phyloP scores from a whole-genome alignment of 92 coral and sea anemone species.

The Parazoanthus darwini region DNA sequence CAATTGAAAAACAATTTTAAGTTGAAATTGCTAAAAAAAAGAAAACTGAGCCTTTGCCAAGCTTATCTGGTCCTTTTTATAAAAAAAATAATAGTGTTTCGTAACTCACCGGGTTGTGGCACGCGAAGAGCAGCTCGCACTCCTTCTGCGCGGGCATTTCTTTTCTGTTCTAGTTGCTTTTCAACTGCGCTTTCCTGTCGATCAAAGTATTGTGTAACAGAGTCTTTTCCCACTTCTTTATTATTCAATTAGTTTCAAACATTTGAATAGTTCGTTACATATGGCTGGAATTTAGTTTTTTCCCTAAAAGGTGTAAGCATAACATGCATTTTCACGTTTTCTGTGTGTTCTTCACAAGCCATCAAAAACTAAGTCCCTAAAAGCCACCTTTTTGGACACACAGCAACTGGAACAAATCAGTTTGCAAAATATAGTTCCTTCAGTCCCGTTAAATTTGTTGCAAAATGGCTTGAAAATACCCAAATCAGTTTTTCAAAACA shows the following conservation, averaged over 20 bases:
- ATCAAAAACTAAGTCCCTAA: too few relatives aligned
- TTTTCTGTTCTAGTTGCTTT: background rate
- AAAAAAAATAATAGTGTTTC: background rate
- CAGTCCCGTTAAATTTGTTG: too few relatives aligned
- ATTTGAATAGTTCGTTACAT: background rate
- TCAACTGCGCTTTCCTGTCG: background rate
- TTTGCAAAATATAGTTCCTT: too few relatives aligned
- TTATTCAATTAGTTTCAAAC: background rate
- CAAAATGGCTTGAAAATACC: too few relatives aligned
- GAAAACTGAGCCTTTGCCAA: background rate
- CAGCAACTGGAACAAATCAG: too few relatives aligned
- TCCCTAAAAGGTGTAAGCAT: too few relatives aligned
- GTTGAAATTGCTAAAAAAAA: background rate
- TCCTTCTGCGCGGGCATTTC: background rate
- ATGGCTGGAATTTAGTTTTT: too few relatives aligned
- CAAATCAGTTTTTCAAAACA: too few relatives aligned
- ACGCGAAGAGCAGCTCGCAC: background rate
- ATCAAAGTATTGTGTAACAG: background rate
- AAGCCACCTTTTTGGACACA: too few relatives aligned
- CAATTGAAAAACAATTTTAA: background rate
- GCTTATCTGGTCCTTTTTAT: background rate
- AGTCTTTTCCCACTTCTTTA: background rate
- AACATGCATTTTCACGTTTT: too few relatives aligned
- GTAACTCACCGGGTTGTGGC: slow-evolving; percentile 1
- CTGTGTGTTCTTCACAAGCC: too few relatives aligned